phyloP scores from a whole-genome alignment of 2,888 invertebrate genomes.

The Idaea biselata region DNA sequence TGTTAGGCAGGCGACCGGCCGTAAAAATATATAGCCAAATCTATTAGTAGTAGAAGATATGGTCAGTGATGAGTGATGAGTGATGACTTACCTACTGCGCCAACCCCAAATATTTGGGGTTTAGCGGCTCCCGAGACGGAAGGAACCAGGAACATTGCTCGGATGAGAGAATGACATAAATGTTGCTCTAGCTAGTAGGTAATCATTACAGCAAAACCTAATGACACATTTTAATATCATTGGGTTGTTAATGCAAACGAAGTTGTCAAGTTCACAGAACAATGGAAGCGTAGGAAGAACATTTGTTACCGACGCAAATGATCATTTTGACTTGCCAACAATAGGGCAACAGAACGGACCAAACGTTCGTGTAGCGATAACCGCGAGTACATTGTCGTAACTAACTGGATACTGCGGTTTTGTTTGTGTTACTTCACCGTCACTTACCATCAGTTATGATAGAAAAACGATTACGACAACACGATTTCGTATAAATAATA shows the following conservation, averaged over 20 bases:
- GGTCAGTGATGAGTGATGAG: no score
- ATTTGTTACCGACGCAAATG: slow-evolving; percentile 23
- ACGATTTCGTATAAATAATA: no score
- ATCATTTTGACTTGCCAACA: slow-evolving; percentile 19
- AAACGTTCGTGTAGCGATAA: neutral
- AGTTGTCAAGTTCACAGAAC: slow-evolving; percentile 28
- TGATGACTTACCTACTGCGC: no score
- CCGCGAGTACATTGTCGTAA: slow-evolving; percentile 10
- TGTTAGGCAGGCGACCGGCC: no score
- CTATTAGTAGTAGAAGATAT: no score
- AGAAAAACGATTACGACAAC: no score
- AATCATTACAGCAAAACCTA: neutral
- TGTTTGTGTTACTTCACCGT: neutral
- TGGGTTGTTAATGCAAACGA: slow-evolving; percentile 23
- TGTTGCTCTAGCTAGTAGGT: neutral
- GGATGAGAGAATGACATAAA: no score
- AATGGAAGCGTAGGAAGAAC: slow-evolving; percentile 27
- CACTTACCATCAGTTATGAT: no score
- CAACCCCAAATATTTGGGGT: no score
- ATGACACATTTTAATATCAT: slow-evolving; percentile 8
- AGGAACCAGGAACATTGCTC: no score
- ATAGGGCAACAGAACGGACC: slow-evolving; percentile 16
- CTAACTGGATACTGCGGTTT: neutral
- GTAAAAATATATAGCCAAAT: no score
- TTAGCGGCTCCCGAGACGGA: no score